These are phyloP conservation scores for Chorisops tibialis DNA, from an alignment of 2,888 invertebrate genomes.

Conservation along the genomic window DNA sequence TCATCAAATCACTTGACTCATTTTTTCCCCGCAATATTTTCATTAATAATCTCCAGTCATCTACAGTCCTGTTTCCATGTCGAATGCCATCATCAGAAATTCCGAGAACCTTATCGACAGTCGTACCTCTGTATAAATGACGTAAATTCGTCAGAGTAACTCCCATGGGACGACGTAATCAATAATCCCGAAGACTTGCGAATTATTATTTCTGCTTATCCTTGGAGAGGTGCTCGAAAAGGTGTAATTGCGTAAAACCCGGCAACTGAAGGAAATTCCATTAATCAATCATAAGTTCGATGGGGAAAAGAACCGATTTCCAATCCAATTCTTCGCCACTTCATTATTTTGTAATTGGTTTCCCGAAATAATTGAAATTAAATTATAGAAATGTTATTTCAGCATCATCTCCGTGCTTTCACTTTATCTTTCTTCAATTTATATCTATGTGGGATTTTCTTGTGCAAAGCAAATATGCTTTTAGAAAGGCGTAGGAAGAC, in stretches of 20 bases:
- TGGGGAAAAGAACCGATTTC: not conserved
- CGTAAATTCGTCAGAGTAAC: constrained; percentile 11
- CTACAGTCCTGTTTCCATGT: not conserved
- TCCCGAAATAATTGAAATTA: constrained; percentile 9
- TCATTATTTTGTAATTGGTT: constrained; percentile 20
- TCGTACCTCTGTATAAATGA: constrained; percentile 2
- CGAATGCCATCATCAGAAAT: not conserved
- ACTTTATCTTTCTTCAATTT: too few relatives aligned
- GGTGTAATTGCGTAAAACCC: constrained; percentile 14
- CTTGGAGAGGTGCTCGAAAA: constrained; percentile 9
- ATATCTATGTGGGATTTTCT: too few relatives aligned
- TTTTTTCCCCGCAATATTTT: too few relatives aligned
- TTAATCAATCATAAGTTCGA: constrained; percentile 21
- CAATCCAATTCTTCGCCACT: constrained; percentile 17
- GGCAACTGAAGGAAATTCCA: constrained; percentile 7
- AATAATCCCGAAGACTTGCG: constrained; percentile 19
- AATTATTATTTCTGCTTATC: constrained; percentile 11
- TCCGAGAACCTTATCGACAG: not conserved
- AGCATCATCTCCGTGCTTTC: not conserved
- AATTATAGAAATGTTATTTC: constrained; percentile 5
- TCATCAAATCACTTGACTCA: too few relatives aligned
- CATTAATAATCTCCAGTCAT: too few relatives aligned
- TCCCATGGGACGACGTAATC: constrained; percentile 15
- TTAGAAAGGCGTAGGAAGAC: too few relatives aligned
- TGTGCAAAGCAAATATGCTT: too few relatives aligned